phyloP scores from a whole-genome alignment of 2,113 vertebrate species.

The Callopanchax toddi region DNA sequence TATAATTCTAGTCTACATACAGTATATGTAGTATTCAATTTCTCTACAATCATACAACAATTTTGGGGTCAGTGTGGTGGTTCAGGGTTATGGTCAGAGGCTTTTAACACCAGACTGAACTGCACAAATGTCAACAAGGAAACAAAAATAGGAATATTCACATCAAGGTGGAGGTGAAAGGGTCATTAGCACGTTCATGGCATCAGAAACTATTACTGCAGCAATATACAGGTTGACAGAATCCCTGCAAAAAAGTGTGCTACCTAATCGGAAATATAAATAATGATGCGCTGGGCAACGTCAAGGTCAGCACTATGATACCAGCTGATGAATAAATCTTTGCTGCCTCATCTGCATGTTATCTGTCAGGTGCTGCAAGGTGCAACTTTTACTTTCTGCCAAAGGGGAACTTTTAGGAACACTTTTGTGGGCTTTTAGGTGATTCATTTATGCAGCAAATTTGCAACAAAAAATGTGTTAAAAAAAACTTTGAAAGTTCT shows the following conservation, averaged over 20 bases:
- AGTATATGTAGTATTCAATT: too few species aligned
- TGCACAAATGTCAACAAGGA: not conserved
- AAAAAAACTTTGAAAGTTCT: too few species aligned
- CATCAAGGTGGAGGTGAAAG: not conserved
- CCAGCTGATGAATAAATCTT: too few species aligned
- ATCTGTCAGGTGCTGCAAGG: not conserved
- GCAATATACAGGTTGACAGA: too few species aligned
- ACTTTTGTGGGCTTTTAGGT: not conserved
- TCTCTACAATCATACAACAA: not conserved
- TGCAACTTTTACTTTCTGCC: not conserved
- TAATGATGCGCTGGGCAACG: too few species aligned
- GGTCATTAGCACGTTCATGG: not conserved
- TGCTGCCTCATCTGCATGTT: not conserved
- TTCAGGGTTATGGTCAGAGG: not conserved
- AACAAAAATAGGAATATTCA: not conserved
- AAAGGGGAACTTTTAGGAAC: not conserved
- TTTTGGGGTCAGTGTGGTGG: not conserved
- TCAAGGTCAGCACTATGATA: too few species aligned
- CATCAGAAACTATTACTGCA: not conserved
- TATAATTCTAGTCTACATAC: too few species aligned
- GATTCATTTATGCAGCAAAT: not conserved
- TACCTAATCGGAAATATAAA: too few species aligned
- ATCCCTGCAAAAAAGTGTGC: not conserved
- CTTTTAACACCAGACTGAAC: not conserved
- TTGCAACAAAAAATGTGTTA: too few species aligned